phyloP scores from a whole-genome alignment of 1,140 invertebrate species.

The Heliothis subflexa region DNA sequence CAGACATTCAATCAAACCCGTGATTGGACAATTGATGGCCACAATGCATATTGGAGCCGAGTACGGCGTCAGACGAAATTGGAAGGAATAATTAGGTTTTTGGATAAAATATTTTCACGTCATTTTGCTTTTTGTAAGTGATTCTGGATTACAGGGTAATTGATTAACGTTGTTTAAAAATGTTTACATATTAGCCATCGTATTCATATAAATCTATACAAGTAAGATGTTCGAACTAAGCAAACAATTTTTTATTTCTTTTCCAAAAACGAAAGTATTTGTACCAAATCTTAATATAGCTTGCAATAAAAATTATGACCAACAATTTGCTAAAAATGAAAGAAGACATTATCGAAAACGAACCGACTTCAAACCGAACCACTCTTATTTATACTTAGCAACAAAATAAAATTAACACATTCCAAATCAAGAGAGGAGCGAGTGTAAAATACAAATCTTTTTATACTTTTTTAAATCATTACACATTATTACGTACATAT shows the following conservation, averaged over 20 bases:
- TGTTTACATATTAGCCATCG: too few species aligned
- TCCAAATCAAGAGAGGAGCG: neutral
- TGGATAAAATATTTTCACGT: neutral
- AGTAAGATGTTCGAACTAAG: neutral
- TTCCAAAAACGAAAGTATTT: neutral
- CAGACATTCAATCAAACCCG: conserved; percentile 74
- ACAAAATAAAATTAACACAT: conserved; percentile 18
- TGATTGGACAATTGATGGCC: conserved; percentile 67
- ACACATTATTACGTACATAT: conserved; percentile 44
- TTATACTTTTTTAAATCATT: conserved; percentile 44
- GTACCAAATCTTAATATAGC: neutral
- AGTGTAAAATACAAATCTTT: conserved; percentile 34
- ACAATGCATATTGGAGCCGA: conserved; percentile 38
- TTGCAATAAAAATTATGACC: conserved; percentile 13
- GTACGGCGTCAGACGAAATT: conserved; percentile 42
- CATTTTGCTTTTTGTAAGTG: conserved; percentile 23
- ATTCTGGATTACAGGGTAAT: neutral
- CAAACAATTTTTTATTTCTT: neutral
- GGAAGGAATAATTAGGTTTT: conserved; percentile 47
- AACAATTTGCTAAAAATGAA: conserved; percentile 27
- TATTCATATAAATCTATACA: too few species aligned
- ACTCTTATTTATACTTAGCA: conserved; percentile 1
- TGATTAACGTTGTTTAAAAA: neutral
- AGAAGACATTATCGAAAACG: conserved; percentile 32
- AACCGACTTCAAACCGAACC: conserved; percentile 15